Evolutionary conservation across 2,113 vertebrate species (phyloP), one percentile per base, ranked within the genome.

Genomic region (Pica pica): DNA sequence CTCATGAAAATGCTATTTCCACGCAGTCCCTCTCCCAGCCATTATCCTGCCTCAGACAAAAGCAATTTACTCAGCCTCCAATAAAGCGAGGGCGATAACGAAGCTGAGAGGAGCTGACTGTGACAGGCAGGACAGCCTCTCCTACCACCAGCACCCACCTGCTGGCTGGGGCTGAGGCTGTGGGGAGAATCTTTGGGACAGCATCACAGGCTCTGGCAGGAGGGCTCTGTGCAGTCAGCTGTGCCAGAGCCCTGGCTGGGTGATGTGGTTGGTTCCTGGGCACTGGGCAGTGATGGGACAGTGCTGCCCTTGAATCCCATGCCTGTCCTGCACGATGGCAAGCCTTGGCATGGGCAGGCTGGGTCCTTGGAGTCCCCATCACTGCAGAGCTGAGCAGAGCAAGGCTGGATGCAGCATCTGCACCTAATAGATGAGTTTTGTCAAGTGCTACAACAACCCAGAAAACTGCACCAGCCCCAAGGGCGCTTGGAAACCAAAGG

Each of bases 11-110:
- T 93, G 95, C 94, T 92, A 81, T 97, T 95, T 93, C 71, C 93
- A 69, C 44, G 2, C 63, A 61, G 96, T 71, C 87, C 78, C 78
- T 96, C 94, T 75, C 50, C 78, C 83, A 89, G 90, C 94, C 95
- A 81, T 96, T 92, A 94, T 81, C 92, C 92, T 42, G 68, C 90
- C 60, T 78, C 96, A 97, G 91, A 97, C 96, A 96, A 97, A 97
- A 97, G 96, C 97, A 90, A 97, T 97, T 97, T 96, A 83, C 94
- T 97, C 90, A 86, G 94, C 75, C 49, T 83, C 73, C 83, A 95
- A 93, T 92, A 94, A 94, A 95, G 93, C 94, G 27, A 55, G 68
- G 75, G 78, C 2, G 75, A 86, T 91, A 97, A 94, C 4, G 26
- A 91, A 97, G 87, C 94, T 15, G 90, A 52, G 74, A 79, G 71